Base-by-base conservation (phyloP, 53 echinoderm and acorn worm genomes). In the Luidia sarsii region DNA sequence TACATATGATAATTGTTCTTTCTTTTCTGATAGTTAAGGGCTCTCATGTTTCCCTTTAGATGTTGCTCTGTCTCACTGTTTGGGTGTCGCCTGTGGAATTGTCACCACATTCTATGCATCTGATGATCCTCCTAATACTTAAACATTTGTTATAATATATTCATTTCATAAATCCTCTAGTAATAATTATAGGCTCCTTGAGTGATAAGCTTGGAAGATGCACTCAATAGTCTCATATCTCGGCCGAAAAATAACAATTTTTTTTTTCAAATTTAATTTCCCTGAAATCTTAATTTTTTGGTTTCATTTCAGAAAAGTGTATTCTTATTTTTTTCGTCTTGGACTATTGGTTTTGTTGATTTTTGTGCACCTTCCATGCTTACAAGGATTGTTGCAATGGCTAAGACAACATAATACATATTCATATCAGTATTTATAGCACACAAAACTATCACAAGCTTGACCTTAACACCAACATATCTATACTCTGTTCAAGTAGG, bases 151-250 rank as follows among this genome's bases (percentile, higher is more conserved):
- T n/a, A n/a, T n/a, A n/a, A n/a, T n/a, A n/a, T n/a, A n/a, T n/a
- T n/a, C n/a, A 52, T 18, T 52, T 18, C 16, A 52, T 52, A 52
- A 52, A 52, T 18, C 52, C 0, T 52, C 52, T 52, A 52, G 27
- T 43, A 43, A n/a, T n/a, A n/a, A n/a, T 67, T 24, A 67, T 46
- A 43, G 72, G 72, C 57, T 38, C 55, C 20, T 39, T 52, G 71
- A 39, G 6, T 24, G 37, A 65, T 34, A 53, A 54, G 72, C 72
- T 72, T 9, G 21, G 56, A 56, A 39, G 72, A 72, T 55, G 56
- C 18, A 54, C n/a, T 50, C 56, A 55, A 37, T 25, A 21, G 16
- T 18, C 3, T 8, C 50, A 72, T 2, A 10, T 30, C n/a, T n/a
- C 51, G 19, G 8, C 53, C 28, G 21, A 70, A 9, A 22, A 48